Conservation (phyloP, 2,113 vertebrate genomes). For the Perccottus glenii region DNA sequence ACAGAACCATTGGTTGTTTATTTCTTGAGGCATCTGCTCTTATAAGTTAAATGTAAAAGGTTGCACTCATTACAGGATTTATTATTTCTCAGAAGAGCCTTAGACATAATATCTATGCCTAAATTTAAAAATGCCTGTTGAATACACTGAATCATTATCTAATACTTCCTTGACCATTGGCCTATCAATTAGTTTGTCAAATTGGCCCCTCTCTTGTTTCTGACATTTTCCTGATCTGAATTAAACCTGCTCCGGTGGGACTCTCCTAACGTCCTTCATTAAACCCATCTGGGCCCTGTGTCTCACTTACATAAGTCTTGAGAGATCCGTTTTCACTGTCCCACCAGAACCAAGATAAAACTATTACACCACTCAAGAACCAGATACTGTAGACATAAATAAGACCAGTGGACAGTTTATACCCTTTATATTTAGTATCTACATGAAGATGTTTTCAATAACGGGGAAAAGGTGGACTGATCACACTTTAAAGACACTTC, state of each 20-base stretch:
- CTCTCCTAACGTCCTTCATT: constrained; percentile 18
- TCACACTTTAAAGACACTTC: constrained; percentile 29
- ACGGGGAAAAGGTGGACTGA: constrained; percentile 6
- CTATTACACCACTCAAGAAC: neutral
- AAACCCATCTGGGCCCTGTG: constrained; percentile 15
- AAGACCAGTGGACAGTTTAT: neutral
- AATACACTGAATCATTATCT: neutral
- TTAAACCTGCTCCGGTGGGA: constrained; percentile 54
- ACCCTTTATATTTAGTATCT: constrained; percentile 51
- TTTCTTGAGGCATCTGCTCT: no score
- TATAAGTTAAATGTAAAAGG: no score
- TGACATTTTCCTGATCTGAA: constrained; percentile 36
- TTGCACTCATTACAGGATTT: no score
- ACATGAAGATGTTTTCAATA: constrained; percentile 32
- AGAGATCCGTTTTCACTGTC: constrained; percentile 53
- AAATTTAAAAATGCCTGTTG: neutral
- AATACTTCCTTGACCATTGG: constrained; percentile 9
- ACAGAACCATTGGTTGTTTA: no score
- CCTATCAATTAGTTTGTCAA: constrained; percentile 1
- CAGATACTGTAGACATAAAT: neutral
- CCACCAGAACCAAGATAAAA: constrained; percentile 51
- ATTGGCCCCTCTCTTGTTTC: constrained; percentile 7
- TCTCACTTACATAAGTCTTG: constrained; percentile 62
- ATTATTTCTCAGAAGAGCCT: no score
- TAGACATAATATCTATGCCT: no score